Conservation (phyloP, 2,797 vertebrate genomes). For the Macropus fuliginosus region DNA sequence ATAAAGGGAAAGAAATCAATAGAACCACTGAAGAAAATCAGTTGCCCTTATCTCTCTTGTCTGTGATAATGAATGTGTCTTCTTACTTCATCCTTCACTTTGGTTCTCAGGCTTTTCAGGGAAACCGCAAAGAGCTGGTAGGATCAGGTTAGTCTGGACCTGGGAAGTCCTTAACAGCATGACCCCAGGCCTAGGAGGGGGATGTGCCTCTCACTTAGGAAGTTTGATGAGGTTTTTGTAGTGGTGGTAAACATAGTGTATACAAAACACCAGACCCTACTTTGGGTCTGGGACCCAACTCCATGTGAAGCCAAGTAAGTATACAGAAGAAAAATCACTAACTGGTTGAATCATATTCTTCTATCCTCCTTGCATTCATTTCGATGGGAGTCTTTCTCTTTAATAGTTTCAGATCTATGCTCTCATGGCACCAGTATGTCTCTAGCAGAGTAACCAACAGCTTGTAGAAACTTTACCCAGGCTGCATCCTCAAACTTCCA, state of each 20-base stretch:
- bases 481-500: slow-evolving; percentile 45
- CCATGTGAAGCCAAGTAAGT: slow-evolving; percentile 77
- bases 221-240: slow-evolving; percentile 69
- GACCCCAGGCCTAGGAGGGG: not conserved
- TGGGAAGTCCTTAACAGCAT: not conserved
- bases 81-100: slow-evolving; percentile 63
- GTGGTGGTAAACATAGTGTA: slow-evolving; percentile 64
- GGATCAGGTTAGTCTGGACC: not conserved
- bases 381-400: slow-evolving; percentile 25
- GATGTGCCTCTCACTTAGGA: not conserved
- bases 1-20: slow-evolving; percentile 73
- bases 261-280: not conserved
- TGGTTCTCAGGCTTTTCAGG: slow-evolving; percentile 49
- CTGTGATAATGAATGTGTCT: slow-evolving; percentile 75
- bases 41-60: slow-evolving; percentile 72
- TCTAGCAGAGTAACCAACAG: slow-evolving; percentile 23
- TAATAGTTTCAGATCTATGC: slow-evolving; percentile 31
- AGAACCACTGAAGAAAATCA: slow-evolving; percentile 67
- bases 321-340: slow-evolving; percentile 33
- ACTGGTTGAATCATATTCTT: slow-evolving; percentile 24
- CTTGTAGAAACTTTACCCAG: not conserved
- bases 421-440: not conserved
- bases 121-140: slow-evolving; percentile 38
- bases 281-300: slow-evolving; percentile 79
- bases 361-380: slow-evolving; percentile 9